Conservation (phyloP, 1,140 invertebrate genomes). For the Achatina immaculata region DNA sequence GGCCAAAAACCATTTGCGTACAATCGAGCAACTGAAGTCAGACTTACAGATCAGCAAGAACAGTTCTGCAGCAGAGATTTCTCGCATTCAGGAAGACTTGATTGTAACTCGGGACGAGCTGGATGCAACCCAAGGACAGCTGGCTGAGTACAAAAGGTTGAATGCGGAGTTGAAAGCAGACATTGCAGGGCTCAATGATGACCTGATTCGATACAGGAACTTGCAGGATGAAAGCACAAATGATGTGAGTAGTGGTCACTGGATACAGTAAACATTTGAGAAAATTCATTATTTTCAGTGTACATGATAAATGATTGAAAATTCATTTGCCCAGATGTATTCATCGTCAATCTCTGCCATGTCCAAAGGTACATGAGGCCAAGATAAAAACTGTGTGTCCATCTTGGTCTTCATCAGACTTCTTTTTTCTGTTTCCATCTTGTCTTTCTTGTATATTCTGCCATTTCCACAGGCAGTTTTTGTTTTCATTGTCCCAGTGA, state of each 20-base stretch:
- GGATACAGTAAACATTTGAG: too few relatives aligned
- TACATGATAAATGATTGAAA: too few relatives aligned
- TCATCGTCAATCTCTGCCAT: too few relatives aligned
- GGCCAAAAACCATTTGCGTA: constrained; percentile 66
- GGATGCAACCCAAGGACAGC: constrained; percentile 48
- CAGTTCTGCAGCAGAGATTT: constrained; percentile 60
- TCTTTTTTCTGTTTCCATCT: too few relatives aligned
- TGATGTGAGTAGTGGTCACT: constrained; percentile 52
- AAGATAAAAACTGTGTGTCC: too few relatives aligned
- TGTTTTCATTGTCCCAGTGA: too few relatives aligned
- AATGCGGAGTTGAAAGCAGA: constrained; percentile 53
- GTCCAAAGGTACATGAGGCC: too few relatives aligned
- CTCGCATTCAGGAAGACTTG: constrained; percentile 62
- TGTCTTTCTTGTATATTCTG: too few relatives aligned
- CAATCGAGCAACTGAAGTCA: constrained; percentile 66
- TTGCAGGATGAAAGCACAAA: constrained; percentile 57
- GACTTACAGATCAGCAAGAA: constrained; percentile 58
- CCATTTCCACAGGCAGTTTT: too few relatives aligned
- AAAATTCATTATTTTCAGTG: neutral
- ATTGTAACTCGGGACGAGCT: constrained; percentile 53
- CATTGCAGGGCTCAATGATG: constrained; percentile 57
- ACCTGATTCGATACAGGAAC: constrained; percentile 56
- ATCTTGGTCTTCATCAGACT: too few relatives aligned
- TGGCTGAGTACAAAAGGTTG: constrained; percentile 53
- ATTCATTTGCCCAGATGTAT: too few relatives aligned